Conservation (phyloP, 2,888 invertebrate genomes). For the Apodemia zela region DNA sequence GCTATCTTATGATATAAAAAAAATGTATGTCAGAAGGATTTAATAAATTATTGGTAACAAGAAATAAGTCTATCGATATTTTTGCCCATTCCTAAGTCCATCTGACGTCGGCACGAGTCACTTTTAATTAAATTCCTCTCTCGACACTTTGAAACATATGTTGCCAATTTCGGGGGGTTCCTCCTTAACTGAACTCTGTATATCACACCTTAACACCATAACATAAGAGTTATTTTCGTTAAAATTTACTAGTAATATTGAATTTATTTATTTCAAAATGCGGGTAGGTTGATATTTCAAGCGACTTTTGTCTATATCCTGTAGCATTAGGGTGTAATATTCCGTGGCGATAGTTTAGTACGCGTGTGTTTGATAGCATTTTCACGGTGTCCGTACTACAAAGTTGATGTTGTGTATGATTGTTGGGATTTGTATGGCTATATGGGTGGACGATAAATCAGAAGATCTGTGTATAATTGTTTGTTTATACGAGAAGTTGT, state of each 20-base stretch:
- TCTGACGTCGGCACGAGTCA: constrained; percentile 52
- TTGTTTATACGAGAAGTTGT: background rate
- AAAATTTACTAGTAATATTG: constrained; percentile 15
- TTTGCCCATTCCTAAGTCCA: constrained; percentile 37
- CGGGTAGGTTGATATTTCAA: background rate
- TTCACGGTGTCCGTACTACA: constrained; percentile 35
- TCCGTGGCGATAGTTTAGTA: constrained; percentile 2
- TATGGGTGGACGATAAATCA: constrained; percentile 15
- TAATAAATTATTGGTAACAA: too few species aligned
- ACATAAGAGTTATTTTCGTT: constrained; percentile 33
- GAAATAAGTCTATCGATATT: background rate
- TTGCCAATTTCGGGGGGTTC: constrained; percentile 55
- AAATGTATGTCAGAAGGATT: background rate
- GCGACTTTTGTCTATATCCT: background rate
- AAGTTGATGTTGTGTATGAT: constrained; percentile 35
- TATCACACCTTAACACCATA: constrained; percentile 31
- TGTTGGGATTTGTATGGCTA: constrained; percentile 24
- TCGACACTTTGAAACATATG: constrained; percentile 72
- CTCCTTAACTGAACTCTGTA: background rate
- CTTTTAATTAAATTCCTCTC: constrained; percentile 83
- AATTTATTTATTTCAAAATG: constrained; percentile 13
- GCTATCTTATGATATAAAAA: too few species aligned
- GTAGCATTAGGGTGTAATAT: constrained; percentile 30
- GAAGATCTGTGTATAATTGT: background rate
- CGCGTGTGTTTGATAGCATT: constrained; percentile 35